These are phyloP conservation scores for Chymomyza caudatula DNA, from an alignment of 2,888 invertebrate genomes.

Conservation along the genomic window DNA sequence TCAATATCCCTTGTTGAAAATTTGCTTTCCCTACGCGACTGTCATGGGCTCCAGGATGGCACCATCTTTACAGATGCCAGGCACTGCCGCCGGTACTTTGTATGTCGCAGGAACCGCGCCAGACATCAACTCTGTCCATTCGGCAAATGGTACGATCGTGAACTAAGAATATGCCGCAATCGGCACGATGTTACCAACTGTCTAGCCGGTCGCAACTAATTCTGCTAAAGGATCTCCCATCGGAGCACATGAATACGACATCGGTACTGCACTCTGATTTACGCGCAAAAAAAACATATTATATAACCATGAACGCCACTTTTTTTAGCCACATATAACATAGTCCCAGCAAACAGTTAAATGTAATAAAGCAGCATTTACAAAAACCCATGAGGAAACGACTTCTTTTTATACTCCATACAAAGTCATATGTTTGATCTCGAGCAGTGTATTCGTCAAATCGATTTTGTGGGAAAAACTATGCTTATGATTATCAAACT, in stretches of 20 bases:
- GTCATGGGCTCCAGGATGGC: not conserved
- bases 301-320: not conserved
- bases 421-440: no score
- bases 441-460: no score
- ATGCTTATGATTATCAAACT: no score
- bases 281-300: not conserved
- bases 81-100: conserved; percentile 9
- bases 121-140: conserved; percentile 1
- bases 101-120: conserved; percentile 3
- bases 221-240: not conserved
- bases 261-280: not conserved
- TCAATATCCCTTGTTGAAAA: not conserved
- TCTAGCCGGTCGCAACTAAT: not conserved
- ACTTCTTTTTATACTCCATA: no score
- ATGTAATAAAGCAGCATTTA: not conserved
- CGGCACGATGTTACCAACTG: not conserved
- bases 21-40: not conserved
- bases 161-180: not conserved
- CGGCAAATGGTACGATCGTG: conserved; percentile 15
- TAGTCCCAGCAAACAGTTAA: not conserved
- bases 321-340: not conserved
- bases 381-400: not conserved
- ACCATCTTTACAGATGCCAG: conserved; percentile 3
- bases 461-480: no score
- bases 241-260: not conserved